Conservation (phyloP, 2,113 vertebrate genomes). For the Calidris pygmaea region DNA sequence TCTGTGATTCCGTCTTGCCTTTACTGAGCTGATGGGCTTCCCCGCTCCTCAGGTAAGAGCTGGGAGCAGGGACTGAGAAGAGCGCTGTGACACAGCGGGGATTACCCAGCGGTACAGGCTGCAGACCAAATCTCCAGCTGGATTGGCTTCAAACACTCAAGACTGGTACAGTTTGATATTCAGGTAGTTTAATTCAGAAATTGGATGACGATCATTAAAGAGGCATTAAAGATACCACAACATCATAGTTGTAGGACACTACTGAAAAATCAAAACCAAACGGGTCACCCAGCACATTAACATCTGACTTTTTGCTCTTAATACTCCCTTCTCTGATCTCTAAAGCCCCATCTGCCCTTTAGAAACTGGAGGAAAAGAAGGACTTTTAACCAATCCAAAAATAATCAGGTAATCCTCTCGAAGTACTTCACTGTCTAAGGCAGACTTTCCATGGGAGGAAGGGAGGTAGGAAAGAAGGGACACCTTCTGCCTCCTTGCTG, state of each 20-base stretch:
- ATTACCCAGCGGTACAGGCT: background rate
- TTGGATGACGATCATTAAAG: background rate
- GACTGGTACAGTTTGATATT: background rate
- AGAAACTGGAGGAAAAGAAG: background rate
- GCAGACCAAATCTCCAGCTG: background rate
- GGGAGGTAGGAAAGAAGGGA: background rate
- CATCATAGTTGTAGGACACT: background rate
- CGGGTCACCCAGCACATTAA: background rate
- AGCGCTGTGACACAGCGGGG: background rate
- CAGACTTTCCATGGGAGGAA: background rate
- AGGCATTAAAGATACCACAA: background rate
- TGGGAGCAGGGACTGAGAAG: background rate
- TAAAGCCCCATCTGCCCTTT: background rate
- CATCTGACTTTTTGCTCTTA: background rate
- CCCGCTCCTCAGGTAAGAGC: background rate
- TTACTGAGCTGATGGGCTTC: background rate
- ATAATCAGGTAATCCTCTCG: background rate
- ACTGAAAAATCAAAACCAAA: background rate
- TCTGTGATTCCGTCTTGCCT: background rate
- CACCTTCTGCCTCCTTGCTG: background rate
- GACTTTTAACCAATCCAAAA: background rate
- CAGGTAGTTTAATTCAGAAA: background rate
- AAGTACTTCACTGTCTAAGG: background rate
- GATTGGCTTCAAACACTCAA: background rate
- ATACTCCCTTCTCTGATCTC: background rate